Evolutionary conservation across 1,140 invertebrate species (phyloP).

Genomic region (Andrena cerasifolii): DNA sequence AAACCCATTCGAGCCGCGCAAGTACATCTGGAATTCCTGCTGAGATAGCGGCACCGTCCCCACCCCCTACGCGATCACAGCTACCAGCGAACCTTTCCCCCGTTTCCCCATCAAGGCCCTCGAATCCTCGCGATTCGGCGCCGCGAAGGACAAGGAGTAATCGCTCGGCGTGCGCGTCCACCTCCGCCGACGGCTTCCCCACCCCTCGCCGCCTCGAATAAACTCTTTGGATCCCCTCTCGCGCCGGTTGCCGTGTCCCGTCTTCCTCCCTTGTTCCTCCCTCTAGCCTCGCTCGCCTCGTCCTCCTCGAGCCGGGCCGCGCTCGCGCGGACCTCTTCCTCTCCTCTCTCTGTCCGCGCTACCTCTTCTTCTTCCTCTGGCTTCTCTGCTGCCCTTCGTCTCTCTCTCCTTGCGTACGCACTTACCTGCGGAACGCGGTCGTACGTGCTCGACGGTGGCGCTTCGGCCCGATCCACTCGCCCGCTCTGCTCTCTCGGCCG

Average conservation of each 20-base stretch:
- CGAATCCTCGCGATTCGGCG: slow-evolving; percentile 25
- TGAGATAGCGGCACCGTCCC: too few species aligned
- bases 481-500: background rate
- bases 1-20: too few species aligned
- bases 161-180: slow-evolving; percentile 11
- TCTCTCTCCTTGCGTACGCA: slow-evolving; percentile 54
- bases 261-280: slow-evolving; percentile 39
- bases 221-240: slow-evolving; percentile 44
- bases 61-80: too few species aligned
- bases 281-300: slow-evolving; percentile 24
- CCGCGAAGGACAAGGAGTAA: slow-evolving; percentile 31
- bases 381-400: slow-evolving; percentile 15
- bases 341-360: background rate
- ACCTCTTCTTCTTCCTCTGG: slow-evolving; percentile 36
- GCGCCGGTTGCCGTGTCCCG: background rate
- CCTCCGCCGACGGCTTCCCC: slow-evolving; percentile 5
- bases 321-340: slow-evolving; percentile 11
- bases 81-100: background rate
- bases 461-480: slow-evolving; percentile 52
- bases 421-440: slow-evolving; percentile 69
- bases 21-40: too few species aligned
- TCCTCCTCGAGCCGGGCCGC: slow-evolving; percentile 29
- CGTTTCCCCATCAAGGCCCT: background rate
- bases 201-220: slow-evolving; percentile 28
- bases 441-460: slow-evolving; percentile 67